Conservation (phyloP, 2,888 invertebrate genomes). For the Selenia dentaria region DNA sequence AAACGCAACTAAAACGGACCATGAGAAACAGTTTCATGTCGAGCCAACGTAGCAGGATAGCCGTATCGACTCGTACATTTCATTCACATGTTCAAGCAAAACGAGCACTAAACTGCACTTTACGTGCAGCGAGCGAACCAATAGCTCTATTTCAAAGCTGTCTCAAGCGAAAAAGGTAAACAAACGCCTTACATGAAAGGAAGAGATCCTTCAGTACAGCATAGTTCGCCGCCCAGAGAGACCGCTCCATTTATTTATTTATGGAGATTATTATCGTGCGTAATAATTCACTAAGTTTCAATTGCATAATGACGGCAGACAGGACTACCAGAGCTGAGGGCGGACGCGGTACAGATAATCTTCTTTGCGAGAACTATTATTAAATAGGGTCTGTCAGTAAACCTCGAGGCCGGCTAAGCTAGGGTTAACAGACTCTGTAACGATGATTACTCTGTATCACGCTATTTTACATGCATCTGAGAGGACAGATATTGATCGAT, state of each 20-base stretch:
- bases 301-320: conserved; percentile 82
- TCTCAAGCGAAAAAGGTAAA: conserved; percentile 19
- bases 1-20: conserved; percentile 7
- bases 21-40: conserved; percentile 18
- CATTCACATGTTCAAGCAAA: conserved; percentile 18
- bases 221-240: conserved; percentile 55
- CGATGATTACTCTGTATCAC: conserved; percentile 25
- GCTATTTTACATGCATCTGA: conserved; percentile 14
- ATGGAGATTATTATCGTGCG: conserved; percentile 80
- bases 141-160: conserved; percentile 28
- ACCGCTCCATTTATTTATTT: conserved; percentile 75
- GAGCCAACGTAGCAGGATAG: conserved; percentile 11
- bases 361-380: conserved; percentile 71
- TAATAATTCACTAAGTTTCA: conserved; percentile 84
- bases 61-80: conserved; percentile 15
- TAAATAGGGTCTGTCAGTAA: conserved; percentile 75
- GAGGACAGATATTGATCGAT: conserved; percentile 31
- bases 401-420: conserved; percentile 48
- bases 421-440: conserved; percentile 18
- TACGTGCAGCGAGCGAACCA: conserved; percentile 18
- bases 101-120: conserved; percentile 24
- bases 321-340: conserved; percentile 74
- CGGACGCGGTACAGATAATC: conserved; percentile 75
- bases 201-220: conserved; percentile 43
- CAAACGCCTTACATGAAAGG: conserved; percentile 29